Evolutionary conservation across 1,140 invertebrate species (phyloP).

Genomic region (Sweltsa coloradensis): DNA sequence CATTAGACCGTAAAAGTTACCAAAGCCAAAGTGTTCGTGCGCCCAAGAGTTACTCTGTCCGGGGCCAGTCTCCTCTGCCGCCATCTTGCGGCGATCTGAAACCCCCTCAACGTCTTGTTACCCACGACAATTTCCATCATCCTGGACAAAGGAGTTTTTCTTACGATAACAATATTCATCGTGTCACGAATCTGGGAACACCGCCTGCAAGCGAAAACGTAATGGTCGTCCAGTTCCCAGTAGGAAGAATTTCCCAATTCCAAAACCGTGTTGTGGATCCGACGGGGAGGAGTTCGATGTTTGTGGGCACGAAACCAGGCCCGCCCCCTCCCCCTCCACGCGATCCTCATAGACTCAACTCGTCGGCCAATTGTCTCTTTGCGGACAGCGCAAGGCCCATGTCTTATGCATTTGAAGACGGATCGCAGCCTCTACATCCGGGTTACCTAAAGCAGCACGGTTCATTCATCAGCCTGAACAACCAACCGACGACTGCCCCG

Average conservation of each 20-base stretch:
- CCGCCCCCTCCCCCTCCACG: conserved; percentile 57
- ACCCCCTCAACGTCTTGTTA: no score
- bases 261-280: background rate
- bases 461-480: background rate
- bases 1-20: background rate
- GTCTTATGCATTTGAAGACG: conserved; percentile 36
- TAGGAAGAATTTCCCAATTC: background rate
- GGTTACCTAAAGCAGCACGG: no score
- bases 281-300: background rate
- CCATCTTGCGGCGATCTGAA: no score
- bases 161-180: conserved; percentile 20
- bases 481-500: background rate
- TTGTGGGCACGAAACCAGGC: conserved; percentile 23
- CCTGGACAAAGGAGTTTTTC: conserved; percentile 17
- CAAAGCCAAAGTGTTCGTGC: no score
- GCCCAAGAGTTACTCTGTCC: no score
- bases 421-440: no score
- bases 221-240: conserved; percentile 8
- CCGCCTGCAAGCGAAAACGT: background rate
- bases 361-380: background rate
- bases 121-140: conserved; percentile 1
- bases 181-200: background rate
- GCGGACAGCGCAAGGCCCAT: conserved; percentile 22
- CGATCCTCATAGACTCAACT: conserved; percentile 41
- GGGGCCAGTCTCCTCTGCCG: no score